Percentiles rank a stretch among this genome's conserved stretches.
These are phyloP conservation scores for Helogale parvula DNA, from an alignment of 2,113 vertebrate species.

Conservation along the genomic window DNA sequence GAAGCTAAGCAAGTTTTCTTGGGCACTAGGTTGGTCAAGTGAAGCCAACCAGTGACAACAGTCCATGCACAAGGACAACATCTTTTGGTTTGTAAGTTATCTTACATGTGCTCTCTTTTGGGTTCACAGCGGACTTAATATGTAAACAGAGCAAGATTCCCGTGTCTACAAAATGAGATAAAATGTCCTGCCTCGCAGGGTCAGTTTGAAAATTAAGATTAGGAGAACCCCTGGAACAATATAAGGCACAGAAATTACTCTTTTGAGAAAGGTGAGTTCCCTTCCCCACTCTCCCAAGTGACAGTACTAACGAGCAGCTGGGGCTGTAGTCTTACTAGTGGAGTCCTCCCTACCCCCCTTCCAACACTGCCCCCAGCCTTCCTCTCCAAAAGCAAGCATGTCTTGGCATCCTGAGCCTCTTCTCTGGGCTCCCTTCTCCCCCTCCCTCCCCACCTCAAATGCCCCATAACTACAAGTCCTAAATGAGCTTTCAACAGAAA, in stretches of 20 bases:
- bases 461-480: not conserved
- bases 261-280: not conserved
- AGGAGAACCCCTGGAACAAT: not conserved
- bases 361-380: not conserved
- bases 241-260: not conserved
- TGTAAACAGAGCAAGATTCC: not conserved
- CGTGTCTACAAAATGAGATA: not conserved
- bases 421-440: not conserved
- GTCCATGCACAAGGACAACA: accelerated
- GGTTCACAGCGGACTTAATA: not conserved
- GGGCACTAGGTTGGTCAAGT: not conserved
- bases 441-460: not conserved
- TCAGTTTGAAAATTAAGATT: not conserved
- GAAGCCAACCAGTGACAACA: not conserved
- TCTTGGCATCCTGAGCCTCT: not conserved
- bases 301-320: no score
- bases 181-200: not conserved
- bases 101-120: not conserved
- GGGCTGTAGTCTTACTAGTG: not conserved
- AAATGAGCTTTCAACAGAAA: not conserved
- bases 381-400: not conserved
- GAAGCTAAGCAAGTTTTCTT: not conserved
- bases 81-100: not conserved
- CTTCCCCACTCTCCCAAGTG: not conserved
- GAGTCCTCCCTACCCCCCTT: not conserved